These are phyloP conservation scores for Cyanoderma ruficeps DNA, from an alignment of 2,113 vertebrate species.

Conservation along the genomic window DNA sequence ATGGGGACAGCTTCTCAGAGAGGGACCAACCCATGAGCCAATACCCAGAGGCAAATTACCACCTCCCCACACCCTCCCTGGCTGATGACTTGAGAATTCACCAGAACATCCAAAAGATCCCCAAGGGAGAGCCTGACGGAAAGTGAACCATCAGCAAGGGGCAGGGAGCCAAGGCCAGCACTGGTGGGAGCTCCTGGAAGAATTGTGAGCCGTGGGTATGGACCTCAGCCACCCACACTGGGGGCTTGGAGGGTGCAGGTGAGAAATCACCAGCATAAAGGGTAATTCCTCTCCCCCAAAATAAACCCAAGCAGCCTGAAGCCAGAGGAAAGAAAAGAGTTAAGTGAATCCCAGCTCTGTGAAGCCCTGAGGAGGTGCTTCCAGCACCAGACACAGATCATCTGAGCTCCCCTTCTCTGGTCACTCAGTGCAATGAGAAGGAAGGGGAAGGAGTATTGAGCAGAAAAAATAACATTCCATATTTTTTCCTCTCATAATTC, in stretches of 20 bases:
- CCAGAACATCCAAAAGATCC: neutral
- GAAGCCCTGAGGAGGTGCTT: neutral
- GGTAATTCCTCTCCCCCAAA: neutral
- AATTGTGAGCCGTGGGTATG: fast-evolving
- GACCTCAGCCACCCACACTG: neutral
- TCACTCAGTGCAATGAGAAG: neutral
- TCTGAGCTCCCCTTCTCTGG: neutral
- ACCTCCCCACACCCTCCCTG: neutral
- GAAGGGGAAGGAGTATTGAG: neutral
- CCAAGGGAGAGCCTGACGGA: neutral
- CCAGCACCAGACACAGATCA: neutral
- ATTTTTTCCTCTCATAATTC: neutral
- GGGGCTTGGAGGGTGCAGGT: neutral
- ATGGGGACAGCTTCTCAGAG: neutral
- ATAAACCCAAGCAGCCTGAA: neutral
- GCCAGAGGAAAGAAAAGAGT: neutral
- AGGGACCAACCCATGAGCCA: neutral
- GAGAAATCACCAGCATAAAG: neutral
- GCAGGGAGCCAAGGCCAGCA: neutral
- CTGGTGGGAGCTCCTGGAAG: neutral
- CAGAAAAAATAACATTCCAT: neutral
- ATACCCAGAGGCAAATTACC: neutral
- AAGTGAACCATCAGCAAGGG: neutral
- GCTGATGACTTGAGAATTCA: neutral
- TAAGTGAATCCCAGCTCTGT: neutral